These are phyloP conservation scores for Aphis craccivora DNA, from an alignment of 1,140 invertebrate genomes.

Conservation along the genomic window DNA sequence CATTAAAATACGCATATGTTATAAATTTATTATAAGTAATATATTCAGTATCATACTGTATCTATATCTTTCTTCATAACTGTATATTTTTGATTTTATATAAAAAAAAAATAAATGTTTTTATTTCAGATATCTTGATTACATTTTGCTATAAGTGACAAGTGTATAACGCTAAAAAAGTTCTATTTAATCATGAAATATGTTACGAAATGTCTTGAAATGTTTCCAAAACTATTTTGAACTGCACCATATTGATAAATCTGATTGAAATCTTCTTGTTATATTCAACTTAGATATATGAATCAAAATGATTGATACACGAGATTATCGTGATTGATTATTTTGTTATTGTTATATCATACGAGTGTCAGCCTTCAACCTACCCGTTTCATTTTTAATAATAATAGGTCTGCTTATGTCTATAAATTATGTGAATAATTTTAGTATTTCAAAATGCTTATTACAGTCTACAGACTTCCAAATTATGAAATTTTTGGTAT, in stretches of 20 bases:
- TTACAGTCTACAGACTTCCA: background rate
- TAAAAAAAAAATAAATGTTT: no score
- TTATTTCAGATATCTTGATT: background rate
- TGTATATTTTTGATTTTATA: background rate
- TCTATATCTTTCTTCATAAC: background rate
- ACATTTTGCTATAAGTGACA: background rate
- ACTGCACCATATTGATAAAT: background rate
- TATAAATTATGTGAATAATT: background rate
- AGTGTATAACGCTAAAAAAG: background rate
- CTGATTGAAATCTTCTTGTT: slow-evolving; percentile 27
- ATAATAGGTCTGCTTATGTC: background rate
- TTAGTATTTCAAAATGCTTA: background rate
- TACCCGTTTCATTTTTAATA: background rate
- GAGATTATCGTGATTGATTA: slow-evolving; percentile 35
- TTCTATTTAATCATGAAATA: background rate
- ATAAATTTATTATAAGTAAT: slow-evolving; percentile 8
- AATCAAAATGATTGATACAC: slow-evolving; percentile 35
- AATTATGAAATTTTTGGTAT: background rate
- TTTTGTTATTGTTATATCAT: slow-evolving; percentile 12
- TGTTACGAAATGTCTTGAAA: background rate
- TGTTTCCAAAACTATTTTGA: background rate
- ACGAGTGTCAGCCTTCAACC: background rate
- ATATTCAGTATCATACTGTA: background rate
- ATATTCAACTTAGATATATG: background rate
- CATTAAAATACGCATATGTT: slow-evolving; percentile 25